These are phyloP conservation scores for Pocillopora damicornis DNA, from an alignment of 64 coral and sea anemone genomes.

Conservation along the genomic window DNA sequence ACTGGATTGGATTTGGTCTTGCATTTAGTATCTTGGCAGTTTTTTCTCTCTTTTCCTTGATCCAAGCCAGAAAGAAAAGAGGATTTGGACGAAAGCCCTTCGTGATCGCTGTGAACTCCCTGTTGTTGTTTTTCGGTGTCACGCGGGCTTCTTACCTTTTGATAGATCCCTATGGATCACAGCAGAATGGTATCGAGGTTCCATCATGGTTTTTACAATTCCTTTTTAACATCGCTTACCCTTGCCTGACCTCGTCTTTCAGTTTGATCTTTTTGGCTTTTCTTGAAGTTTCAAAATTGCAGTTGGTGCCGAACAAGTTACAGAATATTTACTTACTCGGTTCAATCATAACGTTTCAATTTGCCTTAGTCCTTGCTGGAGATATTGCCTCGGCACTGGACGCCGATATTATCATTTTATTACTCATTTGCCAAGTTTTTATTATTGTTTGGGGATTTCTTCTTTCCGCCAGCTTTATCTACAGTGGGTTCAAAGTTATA, in stretches of 20 bases:
- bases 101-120: background rate
- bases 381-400: conserved; percentile 16
- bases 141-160: background rate
- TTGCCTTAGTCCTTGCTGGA: conserved; percentile 16
- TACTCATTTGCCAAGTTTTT: conserved; percentile 53
- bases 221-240: conserved; percentile 46
- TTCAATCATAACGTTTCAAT: conserved; percentile 28
- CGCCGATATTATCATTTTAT: background rate
- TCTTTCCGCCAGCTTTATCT: conserved; percentile 43
- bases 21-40: background rate
- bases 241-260: conserved; percentile 61
- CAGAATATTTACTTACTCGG: conserved; percentile 21
- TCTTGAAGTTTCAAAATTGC: conserved; percentile 55
- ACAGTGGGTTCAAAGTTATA: conserved; percentile 60
- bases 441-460: conserved; percentile 58
- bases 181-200: conserved; percentile 23
- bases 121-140: background rate
- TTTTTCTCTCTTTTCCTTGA: background rate
- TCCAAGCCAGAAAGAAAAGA: background rate
- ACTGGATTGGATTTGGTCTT: conserved; percentile 36
- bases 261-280: conserved; percentile 54
- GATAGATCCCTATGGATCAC: conserved; percentile 22
- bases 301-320: conserved; percentile 31
- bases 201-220: conserved; percentile 7
- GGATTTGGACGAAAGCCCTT: conserved; percentile 20